phyloP scores from a whole-genome alignment of 2,797 vertebrate genomes.

The Leptatherina wallacei region DNA sequence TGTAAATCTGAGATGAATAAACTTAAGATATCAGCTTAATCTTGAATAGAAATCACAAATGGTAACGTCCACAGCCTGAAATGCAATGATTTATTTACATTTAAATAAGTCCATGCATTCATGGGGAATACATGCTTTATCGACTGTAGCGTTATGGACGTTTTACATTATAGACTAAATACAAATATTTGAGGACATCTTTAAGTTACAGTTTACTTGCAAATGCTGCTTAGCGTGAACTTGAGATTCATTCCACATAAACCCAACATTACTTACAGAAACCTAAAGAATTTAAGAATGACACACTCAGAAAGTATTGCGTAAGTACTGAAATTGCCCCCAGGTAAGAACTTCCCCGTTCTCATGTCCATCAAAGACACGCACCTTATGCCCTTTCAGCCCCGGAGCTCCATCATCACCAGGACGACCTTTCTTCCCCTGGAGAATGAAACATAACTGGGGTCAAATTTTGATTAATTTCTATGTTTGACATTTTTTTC shows the following conservation, averaged over 20 bases:
- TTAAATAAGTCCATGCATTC: not conserved
- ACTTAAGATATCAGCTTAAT: not conserved
- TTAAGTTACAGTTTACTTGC: not conserved
- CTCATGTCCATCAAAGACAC: conserved; percentile 35
- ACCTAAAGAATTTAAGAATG: conserved; percentile 9
- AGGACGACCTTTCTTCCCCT: conserved; percentile 92
- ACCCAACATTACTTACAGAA: not conserved
- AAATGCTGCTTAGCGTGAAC: not conserved
- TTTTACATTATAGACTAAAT: no score
- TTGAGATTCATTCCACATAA: not conserved
- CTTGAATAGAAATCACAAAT: not conserved
- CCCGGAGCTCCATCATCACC: conserved; percentile 88
- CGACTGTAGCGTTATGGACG: no score
- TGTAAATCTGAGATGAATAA: not conserved
- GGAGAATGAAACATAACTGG: conserved; percentile 61
- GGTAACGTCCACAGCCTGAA: no score
- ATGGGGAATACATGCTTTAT: not conserved
- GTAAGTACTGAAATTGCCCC: conserved; percentile 8
- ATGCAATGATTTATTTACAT: not conserved
- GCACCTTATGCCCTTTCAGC: conserved; percentile 89
- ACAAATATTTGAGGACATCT: no score
- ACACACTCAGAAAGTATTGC: conserved; percentile 5
- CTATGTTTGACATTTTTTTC: conserved; percentile 18
- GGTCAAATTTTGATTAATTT: conserved; percentile 1
- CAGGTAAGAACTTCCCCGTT: conserved; percentile 23